Evolutionary conservation across 1,140 invertebrate genomes (phyloP).

Genomic region (Trissolcus basalis): DNA sequence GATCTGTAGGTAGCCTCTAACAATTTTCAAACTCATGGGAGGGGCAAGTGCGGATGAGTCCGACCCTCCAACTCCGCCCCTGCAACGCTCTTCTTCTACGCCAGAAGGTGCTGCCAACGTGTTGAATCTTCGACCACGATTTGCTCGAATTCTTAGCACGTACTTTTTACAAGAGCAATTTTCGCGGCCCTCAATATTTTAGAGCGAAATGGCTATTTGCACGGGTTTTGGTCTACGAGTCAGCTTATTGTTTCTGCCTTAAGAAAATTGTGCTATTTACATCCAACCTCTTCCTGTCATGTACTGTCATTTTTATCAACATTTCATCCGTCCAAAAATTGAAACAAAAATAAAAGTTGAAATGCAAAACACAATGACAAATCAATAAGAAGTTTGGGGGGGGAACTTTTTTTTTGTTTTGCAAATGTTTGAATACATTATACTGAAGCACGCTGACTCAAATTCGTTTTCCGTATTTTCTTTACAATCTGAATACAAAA

Average conservation of each 20-base stretch:
- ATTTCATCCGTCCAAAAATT: too few relatives aligned
- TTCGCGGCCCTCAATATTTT: slow-evolving; percentile 52
- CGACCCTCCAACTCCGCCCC: slow-evolving; percentile 72
- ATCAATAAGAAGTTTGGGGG: too few relatives aligned
- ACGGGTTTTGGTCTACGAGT: slow-evolving; percentile 20
- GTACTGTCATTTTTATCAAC: neutral
- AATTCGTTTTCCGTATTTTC: too few relatives aligned
- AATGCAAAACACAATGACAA: too few relatives aligned
- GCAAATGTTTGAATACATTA: too few relatives aligned
- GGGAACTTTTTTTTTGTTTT: too few relatives aligned
- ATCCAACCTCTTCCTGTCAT: too few relatives aligned
- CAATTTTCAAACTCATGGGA: slow-evolving; percentile 70
- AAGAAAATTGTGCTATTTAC: slow-evolving; percentile 7
- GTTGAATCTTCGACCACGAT: slow-evolving; percentile 54
- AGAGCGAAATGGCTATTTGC: slow-evolving; percentile 45
- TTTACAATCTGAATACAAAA: too few relatives aligned
- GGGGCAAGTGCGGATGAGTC: slow-evolving; percentile 66
- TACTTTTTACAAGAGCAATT: slow-evolving; percentile 57
- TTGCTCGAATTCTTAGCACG: slow-evolving; percentile 44
- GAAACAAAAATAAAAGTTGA: too few relatives aligned
- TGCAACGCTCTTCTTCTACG: slow-evolving; percentile 55
- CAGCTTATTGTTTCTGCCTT: slow-evolving; percentile 21
- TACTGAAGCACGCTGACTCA: too few relatives aligned
- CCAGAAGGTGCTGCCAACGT: slow-evolving; percentile 57
- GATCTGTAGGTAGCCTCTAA: slow-evolving; percentile 65